Conservation (phyloP, 2,888 invertebrate genomes). For the Chrysomela aeneicollis region DNA sequence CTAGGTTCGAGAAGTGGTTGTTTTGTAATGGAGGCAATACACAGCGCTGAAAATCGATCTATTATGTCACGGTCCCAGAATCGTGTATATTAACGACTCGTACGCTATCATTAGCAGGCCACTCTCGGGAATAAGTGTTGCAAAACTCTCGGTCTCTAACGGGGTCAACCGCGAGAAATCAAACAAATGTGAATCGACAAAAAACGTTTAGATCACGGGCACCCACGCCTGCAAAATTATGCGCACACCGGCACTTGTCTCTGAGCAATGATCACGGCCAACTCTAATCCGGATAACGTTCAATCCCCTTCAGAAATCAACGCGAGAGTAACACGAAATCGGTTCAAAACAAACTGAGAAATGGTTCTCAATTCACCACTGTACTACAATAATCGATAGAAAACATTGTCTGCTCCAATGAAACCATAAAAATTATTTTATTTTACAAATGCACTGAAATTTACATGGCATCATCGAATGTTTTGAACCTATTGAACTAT, state of each 20-base stretch:
- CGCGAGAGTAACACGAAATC: no score
- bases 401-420: no score
- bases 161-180: constrained; percentile 58
- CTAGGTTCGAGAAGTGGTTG: not conserved
- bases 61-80: constrained; percentile 15
- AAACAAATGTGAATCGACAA: constrained; percentile 54
- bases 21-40: not conserved
- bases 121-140: constrained; percentile 36
- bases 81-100: constrained; percentile 18
- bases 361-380: no score
- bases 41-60: constrained; percentile 2
- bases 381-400: no score
- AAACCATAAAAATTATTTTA: no score
- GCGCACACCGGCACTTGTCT: constrained; percentile 26
- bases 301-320: not conserved
- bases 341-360: no score
- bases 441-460: no score
- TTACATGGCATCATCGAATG: no score
- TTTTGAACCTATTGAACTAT: no score
- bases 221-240: constrained; percentile 49
- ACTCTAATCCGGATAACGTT: not conserved
- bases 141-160: constrained; percentile 55
- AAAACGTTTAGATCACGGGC: constrained; percentile 52
- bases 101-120: constrained; percentile 12
- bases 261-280: not conserved